Evolutionary conservation across 2,797 vertebrate genomes (phyloP), one percentile per base, ranked within the genome.

Genomic region (Coracias cyanogaster): DNA sequence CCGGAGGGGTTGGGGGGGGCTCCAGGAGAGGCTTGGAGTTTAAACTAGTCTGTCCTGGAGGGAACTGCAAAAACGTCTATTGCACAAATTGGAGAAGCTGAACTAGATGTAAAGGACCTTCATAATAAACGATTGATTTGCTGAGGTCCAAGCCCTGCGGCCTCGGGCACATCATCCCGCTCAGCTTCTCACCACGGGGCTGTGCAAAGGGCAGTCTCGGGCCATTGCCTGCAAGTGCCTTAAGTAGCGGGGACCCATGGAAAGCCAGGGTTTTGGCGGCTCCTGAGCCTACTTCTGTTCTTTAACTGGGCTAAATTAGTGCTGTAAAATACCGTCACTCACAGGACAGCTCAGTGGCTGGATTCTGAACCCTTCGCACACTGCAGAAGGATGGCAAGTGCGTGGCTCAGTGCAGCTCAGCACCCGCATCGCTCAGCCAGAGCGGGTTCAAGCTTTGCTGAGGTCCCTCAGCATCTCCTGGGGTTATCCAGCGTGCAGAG

Each of bases 261-360:
- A 9, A 28, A 55, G 29, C 55, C 13, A 2, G 4, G 5, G 39
- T 18, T 29, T 48, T 16, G 15, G 7, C 18, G 48, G n/a, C 21
- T 54, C 25, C 64, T 9, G 12, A 25, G 11, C 31, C 26, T 8
- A 1, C 4, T 22, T 22, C 52, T 41, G 3, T 14, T 52, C 54
- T 10, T 22, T 7, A 17, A 4, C 45, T 1, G 29, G 45, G 35
- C 21, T 14, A 22, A 39, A 2, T 1, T 26, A 15, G 39, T 13
- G 39, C 55, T 33, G 35, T 35, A 9, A 17, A 41, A 7, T 2
- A 7, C 1, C 2, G 3, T 15, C 64, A 16, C 41, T 3, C 48
- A 19, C 41, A 7, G 61, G 8, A 15, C 54, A 6, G 17, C 6
- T 19, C 2, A 2, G 7, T 0, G 1, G 25, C 4, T 5, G 3